Percentiles rank a stretch among this genome's conserved stretches.
Conservation (phyloP, 2,797 vertebrate genomes). For the Rhabdophis nuchalis region DNA sequence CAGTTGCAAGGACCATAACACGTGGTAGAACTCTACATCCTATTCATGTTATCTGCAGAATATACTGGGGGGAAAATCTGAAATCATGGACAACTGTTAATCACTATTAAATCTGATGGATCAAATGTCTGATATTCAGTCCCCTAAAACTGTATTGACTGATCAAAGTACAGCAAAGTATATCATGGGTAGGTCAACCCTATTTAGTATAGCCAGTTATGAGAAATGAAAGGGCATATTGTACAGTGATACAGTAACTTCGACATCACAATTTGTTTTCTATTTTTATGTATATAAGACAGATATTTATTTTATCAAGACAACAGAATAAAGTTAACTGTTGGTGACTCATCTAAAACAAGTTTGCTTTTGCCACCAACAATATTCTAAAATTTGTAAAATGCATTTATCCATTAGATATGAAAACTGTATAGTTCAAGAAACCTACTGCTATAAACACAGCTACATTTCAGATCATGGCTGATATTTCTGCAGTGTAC, state of each 20-base stretch:
- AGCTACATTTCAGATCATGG: not conserved
- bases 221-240: not conserved
- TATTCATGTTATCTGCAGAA: not conserved
- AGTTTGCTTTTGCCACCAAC: not conserved
- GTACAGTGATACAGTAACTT: not conserved
- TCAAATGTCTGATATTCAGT: not conserved
- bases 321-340: not conserved
- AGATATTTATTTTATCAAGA: not conserved
- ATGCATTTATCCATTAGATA: not conserved
- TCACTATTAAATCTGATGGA: not conserved
- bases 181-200: not conserved
- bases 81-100: not conserved
- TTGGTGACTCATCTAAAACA: not conserved
- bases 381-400: not conserved
- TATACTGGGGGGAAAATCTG: not conserved
- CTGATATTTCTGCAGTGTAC: not conserved
- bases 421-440: not conserved
- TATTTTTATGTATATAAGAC: not conserved
- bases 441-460: not conserved
- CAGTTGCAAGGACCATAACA: not conserved
- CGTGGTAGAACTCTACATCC: not conserved
- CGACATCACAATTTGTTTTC: not conserved
- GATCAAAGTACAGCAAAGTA: not conserved
- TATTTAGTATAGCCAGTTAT: not conserved
- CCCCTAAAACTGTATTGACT: not conserved